Evolutionary conservation across 2,888 invertebrate species (phyloP), one percentile per base, ranked within the genome.

Genomic region (Lymantria monacha): DNA sequence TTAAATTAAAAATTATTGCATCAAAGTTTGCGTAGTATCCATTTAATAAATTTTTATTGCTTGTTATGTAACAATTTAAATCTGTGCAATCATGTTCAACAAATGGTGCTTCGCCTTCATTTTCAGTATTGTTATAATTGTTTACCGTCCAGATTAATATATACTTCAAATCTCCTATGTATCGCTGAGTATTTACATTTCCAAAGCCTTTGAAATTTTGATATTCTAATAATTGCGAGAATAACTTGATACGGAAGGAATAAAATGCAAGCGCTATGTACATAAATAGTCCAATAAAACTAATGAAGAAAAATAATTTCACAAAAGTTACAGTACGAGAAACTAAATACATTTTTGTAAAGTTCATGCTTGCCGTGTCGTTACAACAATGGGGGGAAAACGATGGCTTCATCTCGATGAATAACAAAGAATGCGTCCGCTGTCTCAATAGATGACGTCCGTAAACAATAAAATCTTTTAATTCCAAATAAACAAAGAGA

Each of bases 261-360:
- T 83, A 85, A 59, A 89, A 82, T 0, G 81, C 84, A 12, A 89
- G 53, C 0, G 76, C 55, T 1, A 71, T 58, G 50, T 88, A 88
- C 70, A 78, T 77, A 10, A 85, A 22, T 36, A 89, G 54, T 7
- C 87, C 87, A 10, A 70, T 72, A 46, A 82, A 73, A 51, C 81
- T 81, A 12, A 88, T 57, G n/a, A 82, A 44, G 55, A 88, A 86
- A 61, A 89, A 89, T 62, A 86, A 63, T 70, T 83, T 87, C 1
- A 79, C 80, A 45, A 82, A 80, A 9, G 72, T 76, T 45, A 77
- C 77, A 0, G 76, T 81, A 65, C 73, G 78, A 13, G 79, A 69
- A 44, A 75, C 59, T 15, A 78, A 51, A 68, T 73, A 74, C 81
- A 84, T 83, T 72, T 66, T 72, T 46, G 44, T 44, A 54, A 51